Evolutionary conservation across 2,797 vertebrate species (phyloP).

Genomic region (Myotis vivesi): DNA sequence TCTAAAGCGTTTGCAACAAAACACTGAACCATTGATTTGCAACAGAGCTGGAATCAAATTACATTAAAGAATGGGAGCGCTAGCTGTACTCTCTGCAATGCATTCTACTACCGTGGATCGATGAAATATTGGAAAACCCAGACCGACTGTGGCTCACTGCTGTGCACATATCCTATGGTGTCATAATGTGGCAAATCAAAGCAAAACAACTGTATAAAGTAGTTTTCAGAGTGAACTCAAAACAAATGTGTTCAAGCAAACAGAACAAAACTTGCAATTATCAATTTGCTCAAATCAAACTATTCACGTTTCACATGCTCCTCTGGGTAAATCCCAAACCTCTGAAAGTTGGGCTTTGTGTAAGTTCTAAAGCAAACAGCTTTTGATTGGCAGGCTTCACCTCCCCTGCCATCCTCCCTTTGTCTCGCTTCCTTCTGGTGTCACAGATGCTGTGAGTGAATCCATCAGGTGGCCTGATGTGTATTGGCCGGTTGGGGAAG

Average conservation of each 20-base stretch:
- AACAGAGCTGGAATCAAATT: constrained; percentile 52
- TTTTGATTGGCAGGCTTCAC: background rate
- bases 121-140: constrained; percentile 47
- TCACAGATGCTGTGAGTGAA: background rate
- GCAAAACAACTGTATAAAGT: background rate
- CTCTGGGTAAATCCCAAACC: background rate
- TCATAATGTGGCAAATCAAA: constrained; percentile 34
- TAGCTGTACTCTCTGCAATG: background rate
- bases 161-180: background rate
- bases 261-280: background rate
- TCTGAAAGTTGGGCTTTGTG: background rate
- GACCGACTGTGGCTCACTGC: background rate
- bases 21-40: constrained; percentile 46
- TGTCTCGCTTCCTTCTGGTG: background rate
- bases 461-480: background rate
- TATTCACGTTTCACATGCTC: background rate
- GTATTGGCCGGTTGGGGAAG: background rate
- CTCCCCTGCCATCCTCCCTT: background rate
- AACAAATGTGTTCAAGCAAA: background rate
- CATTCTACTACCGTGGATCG: background rate
- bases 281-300: background rate
- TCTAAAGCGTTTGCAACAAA: constrained; percentile 51
- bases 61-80: constrained; percentile 22
- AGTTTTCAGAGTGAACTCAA: background rate
- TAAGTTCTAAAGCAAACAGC: background rate